A percentile compares a stretch with the other conserved stretches of the same genome.
Evolutionary conservation across 2,888 invertebrate genomes (phyloP).

Genomic region (Catocala nupta): DNA sequence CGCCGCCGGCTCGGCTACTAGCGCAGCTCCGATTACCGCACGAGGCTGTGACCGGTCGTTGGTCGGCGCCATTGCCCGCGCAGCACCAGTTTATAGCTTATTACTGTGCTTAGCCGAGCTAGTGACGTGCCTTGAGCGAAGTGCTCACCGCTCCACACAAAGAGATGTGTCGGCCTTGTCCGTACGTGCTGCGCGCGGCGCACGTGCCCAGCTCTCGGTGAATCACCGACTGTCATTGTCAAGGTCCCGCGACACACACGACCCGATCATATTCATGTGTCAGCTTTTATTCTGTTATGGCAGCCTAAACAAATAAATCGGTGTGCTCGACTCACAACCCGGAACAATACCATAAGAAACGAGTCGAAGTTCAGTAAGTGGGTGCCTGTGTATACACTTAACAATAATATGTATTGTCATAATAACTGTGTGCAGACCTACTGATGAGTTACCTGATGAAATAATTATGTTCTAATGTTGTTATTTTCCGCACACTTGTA

Average conservation of each 20-base stretch:
- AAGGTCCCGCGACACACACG: conserved; percentile 48
- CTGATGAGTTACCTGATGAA: too few relatives aligned
- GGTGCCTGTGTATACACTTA: too few relatives aligned
- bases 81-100: conserved; percentile 5
- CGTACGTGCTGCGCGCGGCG: conserved; percentile 37
- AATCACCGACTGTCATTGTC: conserved; percentile 57
- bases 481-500: too few relatives aligned
- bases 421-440: too few relatives aligned
- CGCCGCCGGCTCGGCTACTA: too few relatives aligned
- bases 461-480: too few relatives aligned
- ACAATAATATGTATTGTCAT: too few relatives aligned
- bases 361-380: too few relatives aligned
- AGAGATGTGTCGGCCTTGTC: conserved; percentile 27
- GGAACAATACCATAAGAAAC: too few relatives aligned
- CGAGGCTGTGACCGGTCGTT: conserved; percentile 27
- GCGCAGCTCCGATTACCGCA: conserved; percentile 20
- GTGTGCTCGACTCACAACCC: not conserved
- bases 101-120: conserved; percentile 1
- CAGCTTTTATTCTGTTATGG: conserved; percentile 19
- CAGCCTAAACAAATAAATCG: not conserved
- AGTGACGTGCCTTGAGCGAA: not conserved
- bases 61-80: conserved; percentile 11
- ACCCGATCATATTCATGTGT: conserved; percentile 31
- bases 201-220: conserved; percentile 37
- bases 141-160: conserved; percentile 1